Percentiles rank a stretch among this genome's conserved stretches.
phyloP scores from a whole-genome alignment of 2,797 vertebrate species.

The Amniataba percoides region DNA sequence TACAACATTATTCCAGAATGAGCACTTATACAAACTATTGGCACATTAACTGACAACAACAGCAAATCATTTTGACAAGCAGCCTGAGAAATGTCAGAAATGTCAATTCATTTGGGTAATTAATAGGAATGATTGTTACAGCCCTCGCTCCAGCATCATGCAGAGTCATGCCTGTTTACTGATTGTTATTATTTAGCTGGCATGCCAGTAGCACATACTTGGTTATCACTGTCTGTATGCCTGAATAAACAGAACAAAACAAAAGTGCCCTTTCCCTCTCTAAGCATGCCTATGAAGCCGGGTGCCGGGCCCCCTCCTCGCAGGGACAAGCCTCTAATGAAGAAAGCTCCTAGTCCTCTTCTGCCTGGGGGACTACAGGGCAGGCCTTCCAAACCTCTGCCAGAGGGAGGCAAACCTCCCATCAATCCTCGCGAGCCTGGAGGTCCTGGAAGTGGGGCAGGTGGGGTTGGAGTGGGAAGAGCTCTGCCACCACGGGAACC shows the following conservation, averaged over 20 bases:
- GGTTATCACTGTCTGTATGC: conserved; percentile 28
- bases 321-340: conserved; percentile 91
- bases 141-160: not conserved
- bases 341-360: conserved; percentile 89
- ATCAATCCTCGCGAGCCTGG: conserved; percentile 79
- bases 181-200: not conserved
- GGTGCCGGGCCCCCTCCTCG: conserved; percentile 75
- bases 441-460: conserved; percentile 71
- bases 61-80: too few species aligned
- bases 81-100: too few species aligned
- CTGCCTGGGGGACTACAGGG: conserved; percentile 77
- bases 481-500: conserved; percentile 81
- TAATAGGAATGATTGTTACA: too few species aligned
- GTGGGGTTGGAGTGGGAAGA: conserved; percentile 76
- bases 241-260: conserved; percentile 31
- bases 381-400: conserved; percentile 76
- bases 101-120: too few species aligned
- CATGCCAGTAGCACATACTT: conserved; percentile 1
- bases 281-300: conserved; percentile 77
- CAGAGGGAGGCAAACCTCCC: conserved; percentile 87
- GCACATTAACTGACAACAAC: too few species aligned
- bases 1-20: too few species aligned
- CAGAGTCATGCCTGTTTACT: conserved; percentile 1
- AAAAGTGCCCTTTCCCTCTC: conserved; percentile 36
- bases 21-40: too few species aligned